Percentiles rank a stretch among this genome's conserved stretches.
Conservation (phyloP, 2,888 invertebrate species). For the Drosophila mulleri region DNA sequence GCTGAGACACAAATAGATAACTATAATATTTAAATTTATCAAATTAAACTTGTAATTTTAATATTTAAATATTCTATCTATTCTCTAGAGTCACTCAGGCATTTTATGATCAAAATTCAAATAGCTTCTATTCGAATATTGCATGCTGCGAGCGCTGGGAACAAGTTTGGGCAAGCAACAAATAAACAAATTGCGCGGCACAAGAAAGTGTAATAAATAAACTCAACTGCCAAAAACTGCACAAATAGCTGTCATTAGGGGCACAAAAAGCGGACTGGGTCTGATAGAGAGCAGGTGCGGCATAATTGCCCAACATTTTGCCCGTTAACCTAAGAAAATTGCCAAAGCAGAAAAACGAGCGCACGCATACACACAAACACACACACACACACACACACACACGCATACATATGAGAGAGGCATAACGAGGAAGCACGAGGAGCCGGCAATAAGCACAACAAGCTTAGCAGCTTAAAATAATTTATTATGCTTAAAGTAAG, state of each 20-base stretch:
- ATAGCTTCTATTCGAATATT: not conserved
- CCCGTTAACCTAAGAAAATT: conserved; percentile 48
- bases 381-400: not conserved
- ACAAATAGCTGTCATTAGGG: conserved; percentile 74
- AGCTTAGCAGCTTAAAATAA: conserved; percentile 78
- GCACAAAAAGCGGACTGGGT: conserved; percentile 37
- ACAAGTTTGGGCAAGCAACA: conserved; percentile 48
- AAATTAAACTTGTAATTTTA: too few relatives aligned
- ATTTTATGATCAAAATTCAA: not conserved
- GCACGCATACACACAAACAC: conserved; percentile 29
- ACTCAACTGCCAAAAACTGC: conserved; percentile 71
- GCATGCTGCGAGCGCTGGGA: not conserved
- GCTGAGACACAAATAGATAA: too few relatives aligned
- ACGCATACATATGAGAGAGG: conserved; percentile 1
- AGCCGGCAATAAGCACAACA: conserved; percentile 51
- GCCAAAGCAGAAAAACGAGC: conserved; percentile 41
- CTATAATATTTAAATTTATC: too few relatives aligned
- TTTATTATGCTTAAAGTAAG: conserved; percentile 80
- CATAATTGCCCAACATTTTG: conserved; percentile 74
- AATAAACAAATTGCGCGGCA: conserved; percentile 63
- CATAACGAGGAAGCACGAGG: conserved; percentile 1
- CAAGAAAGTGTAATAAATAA: conserved; percentile 68
- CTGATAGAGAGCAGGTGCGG: conserved; percentile 64
- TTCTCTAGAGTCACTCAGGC: too few relatives aligned
- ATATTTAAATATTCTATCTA: too few relatives aligned